Evolutionary conservation across 1,140 invertebrate genomes (phyloP).

Genomic region (Microplitis mediator): DNA sequence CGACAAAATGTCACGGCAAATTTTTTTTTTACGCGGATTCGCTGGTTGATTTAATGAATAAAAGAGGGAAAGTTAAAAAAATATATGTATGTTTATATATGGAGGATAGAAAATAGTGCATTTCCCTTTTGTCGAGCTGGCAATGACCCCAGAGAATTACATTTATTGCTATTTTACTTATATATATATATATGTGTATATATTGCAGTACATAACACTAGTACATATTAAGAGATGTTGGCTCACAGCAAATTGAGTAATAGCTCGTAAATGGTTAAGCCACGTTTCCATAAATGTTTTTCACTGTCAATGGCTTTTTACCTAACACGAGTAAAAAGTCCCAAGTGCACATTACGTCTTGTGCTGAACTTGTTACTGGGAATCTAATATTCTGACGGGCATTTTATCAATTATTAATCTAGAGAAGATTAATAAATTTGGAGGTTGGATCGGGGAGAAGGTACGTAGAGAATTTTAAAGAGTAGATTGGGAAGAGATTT

Average conservation of each 20-base stretch:
- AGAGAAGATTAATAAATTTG: no score
- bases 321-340: background rate
- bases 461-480: no score
- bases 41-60: background rate
- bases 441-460: no score
- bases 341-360: no score
- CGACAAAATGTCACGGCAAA: no score
- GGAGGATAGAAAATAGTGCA: background rate
- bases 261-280: conserved; percentile 56
- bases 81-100: background rate
- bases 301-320: conserved; percentile 55
- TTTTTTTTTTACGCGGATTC: no score
- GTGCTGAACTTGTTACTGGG: no score
- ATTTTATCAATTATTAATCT: no score
- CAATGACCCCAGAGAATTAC: conserved; percentile 42
- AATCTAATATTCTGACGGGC: no score
- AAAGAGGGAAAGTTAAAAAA: background rate
- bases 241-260: conserved; percentile 54
- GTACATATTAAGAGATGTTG: background rate
- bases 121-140: conserved; percentile 26
- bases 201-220: background rate
- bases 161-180: background rate
- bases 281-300: conserved; percentile 58
- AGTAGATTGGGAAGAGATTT: no score
- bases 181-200: background rate